These are phyloP conservation scores for Bubo bubo DNA, from an alignment of 2,113 vertebrate species.

Conservation along the genomic window DNA sequence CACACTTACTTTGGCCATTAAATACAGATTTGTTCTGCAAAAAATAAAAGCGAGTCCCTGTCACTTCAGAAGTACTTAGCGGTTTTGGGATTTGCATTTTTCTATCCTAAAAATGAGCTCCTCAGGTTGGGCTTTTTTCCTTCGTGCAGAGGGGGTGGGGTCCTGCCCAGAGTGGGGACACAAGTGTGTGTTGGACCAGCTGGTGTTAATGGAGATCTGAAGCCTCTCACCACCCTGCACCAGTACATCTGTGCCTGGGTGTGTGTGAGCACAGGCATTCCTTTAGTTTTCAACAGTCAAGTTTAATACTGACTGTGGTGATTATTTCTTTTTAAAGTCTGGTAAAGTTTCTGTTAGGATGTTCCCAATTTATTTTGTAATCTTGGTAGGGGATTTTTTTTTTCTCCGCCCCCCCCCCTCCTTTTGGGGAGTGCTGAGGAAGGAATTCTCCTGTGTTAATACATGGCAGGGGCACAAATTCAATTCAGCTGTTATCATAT, in stretches of 20 bases:
- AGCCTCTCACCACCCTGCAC: neutral
- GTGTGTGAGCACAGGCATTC: neutral
- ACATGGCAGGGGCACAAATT: neutral
- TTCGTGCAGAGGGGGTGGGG: neutral
- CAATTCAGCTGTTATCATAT: neutral
- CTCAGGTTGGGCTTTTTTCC: neutral
- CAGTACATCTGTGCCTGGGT: neutral
- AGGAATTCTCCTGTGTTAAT: neutral
- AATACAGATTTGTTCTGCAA: neutral
- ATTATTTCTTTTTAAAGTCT: conserved; percentile 6
- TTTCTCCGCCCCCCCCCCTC: accelerated
- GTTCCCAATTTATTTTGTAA: neutral
- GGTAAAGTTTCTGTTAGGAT: neutral
- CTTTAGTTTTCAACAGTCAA: neutral
- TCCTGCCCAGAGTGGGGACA: neutral
- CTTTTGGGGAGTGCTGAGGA: neutral
- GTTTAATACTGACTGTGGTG: neutral
- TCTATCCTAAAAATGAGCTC: neutral
- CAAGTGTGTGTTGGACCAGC: neutral
- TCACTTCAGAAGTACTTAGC: neutral
- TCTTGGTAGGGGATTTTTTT: neutral
- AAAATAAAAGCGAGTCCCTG: neutral
- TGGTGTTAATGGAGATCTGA: neutral
- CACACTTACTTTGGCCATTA: neutral
- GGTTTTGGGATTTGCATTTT: neutral